A percentile compares a stretch with the other conserved stretches of the same genome.
These are phyloP conservation scores for Mythimna pallens DNA, from an alignment of 2,888 invertebrate species.

Conservation along the genomic window DNA sequence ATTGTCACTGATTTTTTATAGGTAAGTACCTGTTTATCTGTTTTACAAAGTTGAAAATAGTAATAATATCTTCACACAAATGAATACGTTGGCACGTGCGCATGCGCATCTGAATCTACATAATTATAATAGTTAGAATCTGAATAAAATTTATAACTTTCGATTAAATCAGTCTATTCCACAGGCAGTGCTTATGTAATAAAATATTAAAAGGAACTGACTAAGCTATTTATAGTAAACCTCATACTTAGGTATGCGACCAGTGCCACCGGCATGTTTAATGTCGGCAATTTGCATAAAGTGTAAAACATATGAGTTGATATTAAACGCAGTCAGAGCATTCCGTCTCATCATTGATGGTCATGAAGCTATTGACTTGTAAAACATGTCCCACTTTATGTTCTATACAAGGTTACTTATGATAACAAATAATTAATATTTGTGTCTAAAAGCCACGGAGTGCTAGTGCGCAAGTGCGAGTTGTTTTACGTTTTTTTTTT, in stretches of 20 bases:
- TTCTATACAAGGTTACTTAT: not conserved
- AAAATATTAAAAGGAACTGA: constrained; percentile 33
- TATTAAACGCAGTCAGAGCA: constrained; percentile 7
- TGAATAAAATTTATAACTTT: constrained; percentile 2
- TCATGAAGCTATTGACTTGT: constrained; percentile 2
- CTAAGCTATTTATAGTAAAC: constrained; percentile 54
- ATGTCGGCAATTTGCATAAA: constrained; percentile 50
- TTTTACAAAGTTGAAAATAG: not conserved
- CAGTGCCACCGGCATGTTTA: constrained; percentile 28
- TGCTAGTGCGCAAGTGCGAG: not conserved
- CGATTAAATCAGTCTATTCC: constrained; percentile 39
- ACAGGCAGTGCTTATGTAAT: constrained; percentile 21
- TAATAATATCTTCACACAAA: not conserved
- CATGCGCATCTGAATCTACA: constrained; percentile 9
- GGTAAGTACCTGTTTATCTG: constrained; percentile 16
- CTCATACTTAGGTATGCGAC: constrained; percentile 34
- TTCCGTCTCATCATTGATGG: constrained; percentile 6
- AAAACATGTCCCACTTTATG: constrained; percentile 8
- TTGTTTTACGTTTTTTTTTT: too few relatives aligned
- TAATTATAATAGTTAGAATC: not conserved
- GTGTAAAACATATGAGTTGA: constrained; percentile 26
- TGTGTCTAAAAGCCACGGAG: not conserved
- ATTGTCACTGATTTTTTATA: not conserved
- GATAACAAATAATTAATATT: not conserved
- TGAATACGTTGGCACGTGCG: constrained; percentile 1